phyloP scores from a whole-genome alignment of 2,888 invertebrate genomes.

The Cecidostiba fungosa region DNA sequence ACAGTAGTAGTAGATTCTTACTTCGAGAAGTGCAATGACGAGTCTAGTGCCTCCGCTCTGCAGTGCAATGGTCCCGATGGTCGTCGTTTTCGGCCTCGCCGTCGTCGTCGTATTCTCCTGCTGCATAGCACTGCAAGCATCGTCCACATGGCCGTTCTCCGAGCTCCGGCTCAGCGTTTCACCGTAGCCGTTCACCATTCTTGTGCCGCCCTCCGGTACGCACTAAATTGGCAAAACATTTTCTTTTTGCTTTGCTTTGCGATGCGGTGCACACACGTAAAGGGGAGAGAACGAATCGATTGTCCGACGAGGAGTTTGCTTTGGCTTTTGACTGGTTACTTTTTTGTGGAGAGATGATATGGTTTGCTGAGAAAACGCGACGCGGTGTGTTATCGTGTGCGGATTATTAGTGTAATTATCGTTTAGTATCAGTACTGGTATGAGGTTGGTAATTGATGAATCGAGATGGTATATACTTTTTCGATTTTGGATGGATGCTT shows the following conservation, averaged over 20 bases:
- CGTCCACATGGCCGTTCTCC: constrained; percentile 32
- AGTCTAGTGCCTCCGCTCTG: constrained; percentile 93
- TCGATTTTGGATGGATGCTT: too few relatives aligned
- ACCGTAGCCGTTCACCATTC: constrained; percentile 73
- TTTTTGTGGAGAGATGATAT: background rate
- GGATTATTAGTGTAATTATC: too few relatives aligned
- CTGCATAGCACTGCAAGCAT: background rate
- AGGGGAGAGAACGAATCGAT: background rate
- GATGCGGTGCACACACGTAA: background rate
- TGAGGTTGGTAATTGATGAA: background rate
- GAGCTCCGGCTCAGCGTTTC: constrained; percentile 67
- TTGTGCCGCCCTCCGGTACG: constrained; percentile 31
- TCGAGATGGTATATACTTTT: too few relatives aligned
- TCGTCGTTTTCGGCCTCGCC: constrained; percentile 84
- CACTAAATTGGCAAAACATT: constrained; percentile 15
- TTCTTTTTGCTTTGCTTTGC: background rate
- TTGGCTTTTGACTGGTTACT: background rate
- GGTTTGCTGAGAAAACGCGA: background rate
- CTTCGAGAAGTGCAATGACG: constrained; percentile 93
- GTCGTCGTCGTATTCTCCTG: constrained; percentile 33
- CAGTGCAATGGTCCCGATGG: constrained; percentile 94
- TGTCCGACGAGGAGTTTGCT: background rate
- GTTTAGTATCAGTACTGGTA: too few relatives aligned
- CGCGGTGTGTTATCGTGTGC: too few relatives aligned
- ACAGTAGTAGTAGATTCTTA: constrained; percentile 79